phyloP scores from a whole-genome alignment of 2,113 vertebrate species.

The Protobothrops mucrosquamatus region DNA sequence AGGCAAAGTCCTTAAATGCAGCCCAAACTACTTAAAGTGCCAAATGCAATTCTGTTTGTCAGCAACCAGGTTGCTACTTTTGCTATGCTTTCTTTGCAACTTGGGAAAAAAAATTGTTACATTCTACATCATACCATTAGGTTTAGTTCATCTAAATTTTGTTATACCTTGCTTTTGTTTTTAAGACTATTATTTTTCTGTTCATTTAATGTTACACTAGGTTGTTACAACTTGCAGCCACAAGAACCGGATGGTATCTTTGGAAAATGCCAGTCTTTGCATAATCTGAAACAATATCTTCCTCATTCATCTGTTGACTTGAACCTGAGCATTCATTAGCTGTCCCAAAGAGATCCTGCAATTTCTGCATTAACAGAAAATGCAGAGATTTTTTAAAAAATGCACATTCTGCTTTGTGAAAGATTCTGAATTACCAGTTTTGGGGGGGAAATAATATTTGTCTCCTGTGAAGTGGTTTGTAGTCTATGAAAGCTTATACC shows the following conservation, averaged over 20 bases:
- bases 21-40: neutral
- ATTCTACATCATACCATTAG: neutral
- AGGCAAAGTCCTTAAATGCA: neutral
- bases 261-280: neutral
- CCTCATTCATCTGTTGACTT: neutral
- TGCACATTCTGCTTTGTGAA: neutral
- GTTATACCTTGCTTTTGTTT: neutral
- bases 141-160: neutral
- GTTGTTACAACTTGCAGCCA: neutral
- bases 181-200: neutral
- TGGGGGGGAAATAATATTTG: neutral
- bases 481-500: neutral
- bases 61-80: neutral
- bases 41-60: neutral
- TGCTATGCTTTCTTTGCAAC: neutral
- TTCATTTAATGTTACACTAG: neutral
- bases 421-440: neutral
- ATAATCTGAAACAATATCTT: neutral
- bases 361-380: neutral
- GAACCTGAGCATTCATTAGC: neutral
- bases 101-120: neutral
- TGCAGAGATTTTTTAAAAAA: neutral
- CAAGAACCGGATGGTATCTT: neutral
- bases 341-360: neutral
- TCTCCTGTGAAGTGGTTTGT: neutral